Conservation (phyloP, 1,140 invertebrate genomes). For the Trypoxylus dichotomus region DNA sequence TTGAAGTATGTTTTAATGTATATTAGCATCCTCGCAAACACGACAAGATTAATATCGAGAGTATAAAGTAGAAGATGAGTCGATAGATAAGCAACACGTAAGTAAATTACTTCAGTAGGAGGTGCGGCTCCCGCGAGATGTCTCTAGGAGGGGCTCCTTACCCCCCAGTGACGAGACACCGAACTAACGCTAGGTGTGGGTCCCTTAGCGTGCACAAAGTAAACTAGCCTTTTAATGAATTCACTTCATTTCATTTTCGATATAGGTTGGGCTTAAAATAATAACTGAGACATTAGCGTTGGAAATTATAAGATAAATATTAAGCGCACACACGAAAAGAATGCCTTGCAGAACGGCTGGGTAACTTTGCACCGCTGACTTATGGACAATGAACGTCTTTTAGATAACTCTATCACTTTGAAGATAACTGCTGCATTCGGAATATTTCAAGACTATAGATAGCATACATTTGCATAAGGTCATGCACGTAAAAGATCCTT, state of each 20-base stretch:
- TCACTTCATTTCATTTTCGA: slow-evolving; percentile 45
- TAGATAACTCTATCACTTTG: too few species aligned
- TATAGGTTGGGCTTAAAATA: slow-evolving; percentile 42
- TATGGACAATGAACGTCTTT: too few species aligned
- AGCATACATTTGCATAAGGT: too few species aligned
- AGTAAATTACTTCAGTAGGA: slow-evolving; percentile 48
- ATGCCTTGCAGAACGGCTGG: neutral
- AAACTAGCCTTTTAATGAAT: slow-evolving; percentile 50
- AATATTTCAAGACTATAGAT: too few species aligned
- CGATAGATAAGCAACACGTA: slow-evolving; percentile 38
- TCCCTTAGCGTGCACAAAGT: slow-evolving; percentile 51
- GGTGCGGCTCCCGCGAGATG: slow-evolving; percentile 50
- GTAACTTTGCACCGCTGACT: too few species aligned
- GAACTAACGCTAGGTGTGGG: slow-evolving; percentile 41
- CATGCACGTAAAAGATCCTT: too few species aligned
- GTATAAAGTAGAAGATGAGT: slow-evolving; percentile 31
- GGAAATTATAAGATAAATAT: slow-evolving; percentile 32
- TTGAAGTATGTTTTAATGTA: slow-evolving; percentile 15
- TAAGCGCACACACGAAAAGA: neutral
- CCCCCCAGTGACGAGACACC: slow-evolving; percentile 39
- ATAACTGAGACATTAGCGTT: slow-evolving; percentile 32
- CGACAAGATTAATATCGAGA: slow-evolving; percentile 27
- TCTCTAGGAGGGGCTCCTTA: slow-evolving; percentile 48
- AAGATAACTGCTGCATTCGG: too few species aligned
- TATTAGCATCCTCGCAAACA: slow-evolving; percentile 23